Conservation (phyloP, 2,797 vertebrate genomes). For the Artibeus lituratus region DNA sequence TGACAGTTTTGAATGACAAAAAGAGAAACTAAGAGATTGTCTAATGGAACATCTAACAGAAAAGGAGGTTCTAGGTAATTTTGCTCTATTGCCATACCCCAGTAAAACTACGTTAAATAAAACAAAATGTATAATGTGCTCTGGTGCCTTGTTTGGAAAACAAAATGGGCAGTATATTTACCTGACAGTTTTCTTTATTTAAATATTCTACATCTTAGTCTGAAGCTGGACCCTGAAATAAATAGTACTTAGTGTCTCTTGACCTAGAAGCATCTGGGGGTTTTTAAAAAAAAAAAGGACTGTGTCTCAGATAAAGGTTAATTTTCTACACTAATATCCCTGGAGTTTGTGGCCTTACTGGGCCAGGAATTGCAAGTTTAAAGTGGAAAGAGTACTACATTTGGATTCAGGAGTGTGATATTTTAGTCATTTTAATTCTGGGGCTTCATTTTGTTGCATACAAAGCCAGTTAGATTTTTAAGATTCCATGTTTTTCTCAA, state of each 20-base stretch:
- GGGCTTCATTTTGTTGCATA: background rate
- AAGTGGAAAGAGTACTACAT: background rate
- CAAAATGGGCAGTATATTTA: background rate
- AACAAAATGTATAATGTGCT: background rate
- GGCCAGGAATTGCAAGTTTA: background rate
- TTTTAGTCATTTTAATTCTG: conserved; percentile 24
- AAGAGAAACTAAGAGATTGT: background rate
- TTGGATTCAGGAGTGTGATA: background rate
- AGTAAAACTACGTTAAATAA: background rate
- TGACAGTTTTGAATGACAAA: conserved; percentile 16
- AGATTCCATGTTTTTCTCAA: background rate
- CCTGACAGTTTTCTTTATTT: background rate
- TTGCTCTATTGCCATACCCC: background rate
- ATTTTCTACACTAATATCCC: background rate
- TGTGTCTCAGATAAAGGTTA: background rate
- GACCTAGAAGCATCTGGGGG: background rate
- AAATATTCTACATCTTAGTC: background rate
- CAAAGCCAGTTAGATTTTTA: conserved; percentile 13
- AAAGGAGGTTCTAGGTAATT: background rate
- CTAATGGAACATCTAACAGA: background rate
- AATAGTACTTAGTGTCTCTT: background rate
- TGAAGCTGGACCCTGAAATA: background rate
- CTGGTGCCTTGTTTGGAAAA: background rate
- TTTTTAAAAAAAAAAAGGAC: background rate
- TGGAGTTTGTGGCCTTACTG: background rate